Evolutionary conservation across 1,140 invertebrate species (phyloP).

Genomic region (Achatina immaculata): DNA sequence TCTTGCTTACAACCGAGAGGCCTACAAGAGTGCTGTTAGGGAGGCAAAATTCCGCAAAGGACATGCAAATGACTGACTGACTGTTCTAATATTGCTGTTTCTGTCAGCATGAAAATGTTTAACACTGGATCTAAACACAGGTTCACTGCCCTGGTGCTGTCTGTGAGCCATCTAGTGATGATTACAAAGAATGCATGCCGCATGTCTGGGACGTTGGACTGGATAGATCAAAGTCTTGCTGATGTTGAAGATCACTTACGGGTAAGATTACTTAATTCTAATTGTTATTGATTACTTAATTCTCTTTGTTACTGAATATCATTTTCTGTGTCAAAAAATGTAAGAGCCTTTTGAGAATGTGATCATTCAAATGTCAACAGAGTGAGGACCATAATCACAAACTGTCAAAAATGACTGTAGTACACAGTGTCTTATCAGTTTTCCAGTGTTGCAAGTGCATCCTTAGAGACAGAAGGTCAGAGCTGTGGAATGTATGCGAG

Average conservation of each 20-base stretch:
- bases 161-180: slow-evolving; percentile 80
- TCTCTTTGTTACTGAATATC: background rate
- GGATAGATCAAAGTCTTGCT: slow-evolving; percentile 79
- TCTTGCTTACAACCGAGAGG: too few relatives aligned
- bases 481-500: too few relatives aligned
- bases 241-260: slow-evolving; percentile 80
- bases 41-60: too few relatives aligned
- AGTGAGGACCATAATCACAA: too few relatives aligned
- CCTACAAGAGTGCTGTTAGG: too few relatives aligned
- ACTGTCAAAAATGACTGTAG: too few relatives aligned
- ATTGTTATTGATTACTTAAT: background rate
- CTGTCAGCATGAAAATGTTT: background rate
- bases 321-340: too few relatives aligned
- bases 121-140: slow-evolving; percentile 45
- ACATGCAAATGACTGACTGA: background rate
- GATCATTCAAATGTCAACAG: too few relatives aligned
- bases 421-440: too few relatives aligned
- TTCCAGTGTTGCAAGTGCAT: too few relatives aligned
- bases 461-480: too few relatives aligned
- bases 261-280: slow-evolving; percentile 62
- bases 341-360: too few relatives aligned
- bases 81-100: background rate
- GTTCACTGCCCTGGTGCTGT: slow-evolving; percentile 78
- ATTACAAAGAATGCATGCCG: slow-evolving; percentile 70
- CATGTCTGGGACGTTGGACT: slow-evolving; percentile 70